Conservation (phyloP, 30 jellyfish, hydroid and myxozoan species). For the Aurelia sp. region DNA sequence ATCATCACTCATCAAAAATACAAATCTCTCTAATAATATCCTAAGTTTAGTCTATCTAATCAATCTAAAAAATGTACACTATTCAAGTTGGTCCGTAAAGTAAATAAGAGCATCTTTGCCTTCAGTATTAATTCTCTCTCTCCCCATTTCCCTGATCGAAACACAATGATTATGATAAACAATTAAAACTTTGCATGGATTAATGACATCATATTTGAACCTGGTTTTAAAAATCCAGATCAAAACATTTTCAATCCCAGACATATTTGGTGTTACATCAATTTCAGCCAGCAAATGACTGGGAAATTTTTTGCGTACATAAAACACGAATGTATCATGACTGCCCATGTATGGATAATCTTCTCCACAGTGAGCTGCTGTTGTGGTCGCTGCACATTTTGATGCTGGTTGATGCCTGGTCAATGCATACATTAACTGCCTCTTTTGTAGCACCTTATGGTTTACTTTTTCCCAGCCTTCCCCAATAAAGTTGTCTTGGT, state of each 20-base stretch:
- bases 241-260: slow-evolving; percentile 78
- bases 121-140: slow-evolving; percentile 69
- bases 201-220: slow-evolving; percentile 54
- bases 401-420: slow-evolving; percentile 80
- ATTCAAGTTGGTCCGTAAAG: slow-evolving; percentile 51
- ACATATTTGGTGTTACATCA: slow-evolving; percentile 70
- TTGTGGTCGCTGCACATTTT: slow-evolving; percentile 46
- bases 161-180: slow-evolving; percentile 83
- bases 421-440: slow-evolving; percentile 79
- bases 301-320: slow-evolving; percentile 18
- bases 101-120: slow-evolving; percentile 45
- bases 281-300: slow-evolving; percentile 51
- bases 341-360: slow-evolving; percentile 74
- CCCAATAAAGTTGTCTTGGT: slow-evolving; percentile 83
- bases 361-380: slow-evolving; percentile 62
- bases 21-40: too few relatives aligned
- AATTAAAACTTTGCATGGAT: slow-evolving; percentile 73
- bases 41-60: background rate
- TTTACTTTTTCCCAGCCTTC: slow-evolving; percentile 90
- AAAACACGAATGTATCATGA: slow-evolving; percentile 84
- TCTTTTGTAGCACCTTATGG: slow-evolving; percentile 36
- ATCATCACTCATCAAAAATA: too few relatives aligned
- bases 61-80: background rate
- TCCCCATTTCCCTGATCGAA: slow-evolving; percentile 60
- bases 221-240: slow-evolving; percentile 75